Evolutionary conservation across 2,113 vertebrate genomes (phyloP).

Genomic region (Boulengeromyrus knoepffleri): DNA sequence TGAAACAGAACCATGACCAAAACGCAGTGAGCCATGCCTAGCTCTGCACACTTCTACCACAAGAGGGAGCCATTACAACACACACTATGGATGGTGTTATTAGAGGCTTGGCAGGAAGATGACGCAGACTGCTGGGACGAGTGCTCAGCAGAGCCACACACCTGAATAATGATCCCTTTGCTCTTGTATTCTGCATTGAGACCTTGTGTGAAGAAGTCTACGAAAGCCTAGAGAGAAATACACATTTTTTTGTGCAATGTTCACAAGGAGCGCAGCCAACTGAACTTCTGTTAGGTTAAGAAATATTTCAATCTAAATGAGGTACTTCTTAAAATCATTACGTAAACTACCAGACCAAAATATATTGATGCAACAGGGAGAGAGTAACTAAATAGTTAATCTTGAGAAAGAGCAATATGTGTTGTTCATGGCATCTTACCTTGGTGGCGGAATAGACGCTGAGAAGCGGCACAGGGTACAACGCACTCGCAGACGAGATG

Average conservation of each 20-base stretch:
- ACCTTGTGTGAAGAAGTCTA: constrained; percentile 86
- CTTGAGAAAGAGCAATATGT: not conserved
- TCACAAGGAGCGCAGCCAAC: not conserved
- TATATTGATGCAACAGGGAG: not conserved
- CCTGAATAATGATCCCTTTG: constrained; percentile 91
- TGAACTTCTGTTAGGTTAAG: not conserved
- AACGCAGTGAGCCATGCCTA: not conserved
- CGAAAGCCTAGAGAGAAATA: constrained; percentile 69
- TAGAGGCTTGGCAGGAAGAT: not conserved
- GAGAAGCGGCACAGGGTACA: constrained; percentile 70
- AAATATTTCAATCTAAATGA: not conserved
- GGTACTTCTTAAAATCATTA: not conserved
- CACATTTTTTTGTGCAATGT: not conserved
- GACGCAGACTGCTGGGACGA: not conserved
- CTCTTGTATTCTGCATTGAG: constrained; percentile 80
- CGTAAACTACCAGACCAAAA: not conserved
- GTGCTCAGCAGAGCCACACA: constrained; percentile 36
- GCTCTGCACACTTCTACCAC: not conserved
- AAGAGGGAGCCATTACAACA: not conserved
- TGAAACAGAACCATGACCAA: not conserved
- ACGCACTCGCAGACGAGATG: constrained; percentile 73
- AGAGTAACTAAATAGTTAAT: not conserved
- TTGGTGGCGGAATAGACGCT: constrained; percentile 86
- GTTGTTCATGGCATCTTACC: constrained; percentile 48
- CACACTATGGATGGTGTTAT: not conserved